These are phyloP conservation scores for Sinocyclocheilus rhinocerous DNA, from an alignment of 2,113 vertebrate genomes.

Conservation along the genomic window DNA sequence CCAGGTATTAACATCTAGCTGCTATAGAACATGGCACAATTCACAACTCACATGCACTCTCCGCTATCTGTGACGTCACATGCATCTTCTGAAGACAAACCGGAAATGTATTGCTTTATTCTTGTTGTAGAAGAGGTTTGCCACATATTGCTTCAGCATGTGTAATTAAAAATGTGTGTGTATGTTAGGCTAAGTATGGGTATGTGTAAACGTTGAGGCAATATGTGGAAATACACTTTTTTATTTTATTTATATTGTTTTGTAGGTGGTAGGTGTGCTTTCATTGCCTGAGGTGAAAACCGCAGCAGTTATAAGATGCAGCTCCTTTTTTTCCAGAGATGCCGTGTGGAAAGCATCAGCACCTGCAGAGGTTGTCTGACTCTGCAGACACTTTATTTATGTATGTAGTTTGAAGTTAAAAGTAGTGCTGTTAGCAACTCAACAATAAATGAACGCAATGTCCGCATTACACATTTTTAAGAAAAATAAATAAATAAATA, in stretches of 20 bases:
- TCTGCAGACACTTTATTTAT: background rate
- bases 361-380: background rate
- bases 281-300: constrained; percentile 4
- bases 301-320: background rate
- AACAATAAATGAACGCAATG: background rate
- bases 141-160: background rate
- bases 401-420: background rate
- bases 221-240: background rate
- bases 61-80: background rate
- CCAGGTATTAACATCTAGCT: background rate
- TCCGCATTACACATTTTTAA: background rate
- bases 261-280: background rate
- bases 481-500: background rate
- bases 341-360: background rate
- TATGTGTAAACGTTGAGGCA: background rate
- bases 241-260: background rate
- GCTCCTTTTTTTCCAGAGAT: background rate
- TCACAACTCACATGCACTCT: background rate
- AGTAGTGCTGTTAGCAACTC: background rate
- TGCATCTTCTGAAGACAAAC: background rate
- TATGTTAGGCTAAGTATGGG: background rate
- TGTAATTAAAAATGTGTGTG: background rate
- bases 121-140: background rate
- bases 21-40: background rate
- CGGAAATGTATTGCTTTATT: background rate